Evolutionary conservation across 2,888 invertebrate species (phyloP).

Genomic region (Tipula confusa): DNA sequence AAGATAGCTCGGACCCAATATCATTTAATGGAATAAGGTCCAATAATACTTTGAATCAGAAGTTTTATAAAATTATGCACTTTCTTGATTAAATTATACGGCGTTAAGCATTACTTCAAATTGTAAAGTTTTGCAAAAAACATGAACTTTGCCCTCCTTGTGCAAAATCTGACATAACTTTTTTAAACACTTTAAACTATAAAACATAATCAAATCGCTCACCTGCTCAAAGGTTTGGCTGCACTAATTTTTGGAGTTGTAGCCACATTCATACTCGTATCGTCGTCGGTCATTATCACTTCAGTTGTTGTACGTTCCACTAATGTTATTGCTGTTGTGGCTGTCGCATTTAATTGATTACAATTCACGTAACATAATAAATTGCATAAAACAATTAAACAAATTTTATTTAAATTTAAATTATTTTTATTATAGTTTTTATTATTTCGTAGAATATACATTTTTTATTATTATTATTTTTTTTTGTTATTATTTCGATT

Average conservation of each 20-base stretch:
- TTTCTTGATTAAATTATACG: no score
- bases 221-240: not conserved
- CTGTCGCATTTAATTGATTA: not conserved
- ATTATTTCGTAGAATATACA: not conserved
- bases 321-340: not conserved
- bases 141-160: no score
- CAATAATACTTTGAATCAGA: no score
- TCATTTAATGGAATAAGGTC: no score
- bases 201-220: no score
- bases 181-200: no score
- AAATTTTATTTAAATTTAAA: not conserved
- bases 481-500: not conserved
- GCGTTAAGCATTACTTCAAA: no score
- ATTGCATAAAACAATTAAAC: not conserved
- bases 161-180: no score
- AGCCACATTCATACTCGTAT: not conserved
- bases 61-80: no score
- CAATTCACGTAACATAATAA: not conserved
- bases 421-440: not conserved
- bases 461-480: not conserved
- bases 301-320: not conserved
- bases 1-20: no score
- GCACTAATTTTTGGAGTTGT: constrained; percentile 26
- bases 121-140: no score
- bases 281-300: not conserved